Evolutionary conservation across 2,113 vertebrate species (phyloP), one percentile per base, ranked within the genome.

Genomic region (Isurus oxyrinchus): DNA sequence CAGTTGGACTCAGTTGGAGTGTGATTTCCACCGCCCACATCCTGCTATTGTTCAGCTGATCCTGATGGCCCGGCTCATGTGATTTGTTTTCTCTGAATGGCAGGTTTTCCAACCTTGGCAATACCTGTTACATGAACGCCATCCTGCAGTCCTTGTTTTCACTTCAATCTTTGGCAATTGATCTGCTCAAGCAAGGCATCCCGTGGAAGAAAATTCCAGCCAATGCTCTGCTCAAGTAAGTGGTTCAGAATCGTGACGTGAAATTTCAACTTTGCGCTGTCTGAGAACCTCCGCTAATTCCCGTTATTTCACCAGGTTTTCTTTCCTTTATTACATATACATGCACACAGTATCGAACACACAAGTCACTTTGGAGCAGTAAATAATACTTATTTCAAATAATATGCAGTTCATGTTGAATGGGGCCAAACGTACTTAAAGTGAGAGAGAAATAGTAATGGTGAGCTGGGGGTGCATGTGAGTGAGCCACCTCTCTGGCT

Each of bases 111-210:
- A 99, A 99, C 97, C 97, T 99, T 97, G 99, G 99, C 96, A 99
- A 99, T 97, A 99, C 99, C 8, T 99, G 99, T 97, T 99, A 99
- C 97, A 99, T 99, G 99, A 99, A 99, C 59, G 99, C 99, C 96
- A 99, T 99, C 97, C 98, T 99, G 96, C 99, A 99, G 96, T 99
- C 99, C 49, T 98, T 99, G 44, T 99, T 99, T 98, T 99, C 99
- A 97, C 98, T 99, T 95, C 99, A 99, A 0, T 99, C 99, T 61
- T 99, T 99, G 97, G 99, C 99, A 96, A 99, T 98, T 96, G 99
- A 99, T 97, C 98, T 99, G 97, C 98, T 99, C 96, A 99, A 98
- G 97, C 99, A 99, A 97, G 98, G 99, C 97, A 99, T 99, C 96
- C 99, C 99, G 0, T 99, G 99, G 99, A 99, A 98, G 97, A 99